These are phyloP conservation scores for Garra rufa DNA, from an alignment of 2,113 vertebrate species.

Conservation along the genomic window DNA sequence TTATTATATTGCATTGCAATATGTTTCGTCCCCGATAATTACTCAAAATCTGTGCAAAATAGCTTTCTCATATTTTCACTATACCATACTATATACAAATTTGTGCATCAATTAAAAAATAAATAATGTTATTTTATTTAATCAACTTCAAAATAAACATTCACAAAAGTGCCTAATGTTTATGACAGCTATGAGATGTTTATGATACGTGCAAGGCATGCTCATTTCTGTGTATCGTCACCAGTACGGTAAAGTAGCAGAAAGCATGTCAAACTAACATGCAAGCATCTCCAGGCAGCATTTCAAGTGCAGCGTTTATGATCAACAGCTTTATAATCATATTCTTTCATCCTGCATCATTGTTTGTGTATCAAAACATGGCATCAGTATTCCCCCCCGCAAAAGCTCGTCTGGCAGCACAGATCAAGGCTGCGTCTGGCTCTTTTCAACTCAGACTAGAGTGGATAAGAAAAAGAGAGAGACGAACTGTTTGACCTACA, in stretches of 20 bases:
- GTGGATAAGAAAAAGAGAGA: constrained; percentile 10
- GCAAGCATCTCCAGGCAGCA: neutral
- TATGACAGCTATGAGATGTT: neutral
- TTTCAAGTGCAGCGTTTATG: constrained; percentile 7
- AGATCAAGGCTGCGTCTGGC: constrained; percentile 24
- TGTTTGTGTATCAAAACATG: constrained; percentile 45
- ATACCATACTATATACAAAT: neutral
- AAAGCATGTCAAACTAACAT: constrained; percentile 1
- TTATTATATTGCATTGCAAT: no score
- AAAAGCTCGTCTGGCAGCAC: neutral
- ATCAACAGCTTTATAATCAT: constrained; percentile 32
- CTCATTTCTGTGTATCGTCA: neutral
- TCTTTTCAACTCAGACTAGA: constrained; percentile 41
- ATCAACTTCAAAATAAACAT: neutral
- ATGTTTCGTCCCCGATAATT: no score
- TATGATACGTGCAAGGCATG: neutral
- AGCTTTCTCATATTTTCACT: no score
- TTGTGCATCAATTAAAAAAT: neutral
- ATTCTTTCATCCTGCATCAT: constrained; percentile 23
- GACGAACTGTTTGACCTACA: constrained; percentile 43
- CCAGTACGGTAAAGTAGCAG: neutral
- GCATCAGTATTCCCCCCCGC: constrained; percentile 35
- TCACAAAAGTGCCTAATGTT: neutral
- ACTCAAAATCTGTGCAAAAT: no score
- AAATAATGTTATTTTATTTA: neutral